Base-by-base conservation (phyloP, 2,113 vertebrate genomes). In the Hippopotamus amphibius region DNA sequence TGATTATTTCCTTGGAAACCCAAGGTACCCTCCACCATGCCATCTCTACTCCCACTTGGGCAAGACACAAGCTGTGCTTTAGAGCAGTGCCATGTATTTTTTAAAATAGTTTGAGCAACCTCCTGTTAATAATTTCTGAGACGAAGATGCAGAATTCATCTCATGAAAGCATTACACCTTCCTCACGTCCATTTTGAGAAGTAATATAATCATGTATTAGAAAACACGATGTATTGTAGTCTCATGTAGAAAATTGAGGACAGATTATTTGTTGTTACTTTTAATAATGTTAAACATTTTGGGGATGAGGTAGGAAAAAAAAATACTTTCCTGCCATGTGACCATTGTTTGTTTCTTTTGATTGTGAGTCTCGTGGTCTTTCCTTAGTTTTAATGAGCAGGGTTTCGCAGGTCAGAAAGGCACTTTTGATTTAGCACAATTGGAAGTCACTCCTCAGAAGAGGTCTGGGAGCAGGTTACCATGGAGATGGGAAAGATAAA, bases 401-500 rank as follows among this genome's bases (percentile, higher is more conserved):
- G 87, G 97, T 98, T 98, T 98, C 96, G 55, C 84, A 57, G 97
- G 96, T 98, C 97, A 98, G 94, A 98, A 97, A 98, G 97, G 92
- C 95, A 95, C 88, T 41, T 96, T 93, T 93, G 96, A 68, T 98
- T 96, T 95, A 97, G 96, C 89, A 95, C 97, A 97, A 98, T 97
- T 93, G 93, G 89, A 98, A 97, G 95, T 97, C 93, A 93, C 96
- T 98, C 96, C 96, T 98, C 85, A 41, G 86, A 97, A 97, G 97
- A 97, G 97, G 96, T 95, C 97, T 93, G 95, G 96, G 96, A 97
- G 95, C 97, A 96, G 95, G 98, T 98, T 98, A 81, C 98, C 96
- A 98, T 98, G 98, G 98, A 98, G 97, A 99, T 93, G 74, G 97
- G 96, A 97, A 98, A 92, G 97, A 82, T 97, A 96, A 98, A 97